Conservation (phyloP, 2,797 vertebrate genomes). For the Scarus forsteni region DNA sequence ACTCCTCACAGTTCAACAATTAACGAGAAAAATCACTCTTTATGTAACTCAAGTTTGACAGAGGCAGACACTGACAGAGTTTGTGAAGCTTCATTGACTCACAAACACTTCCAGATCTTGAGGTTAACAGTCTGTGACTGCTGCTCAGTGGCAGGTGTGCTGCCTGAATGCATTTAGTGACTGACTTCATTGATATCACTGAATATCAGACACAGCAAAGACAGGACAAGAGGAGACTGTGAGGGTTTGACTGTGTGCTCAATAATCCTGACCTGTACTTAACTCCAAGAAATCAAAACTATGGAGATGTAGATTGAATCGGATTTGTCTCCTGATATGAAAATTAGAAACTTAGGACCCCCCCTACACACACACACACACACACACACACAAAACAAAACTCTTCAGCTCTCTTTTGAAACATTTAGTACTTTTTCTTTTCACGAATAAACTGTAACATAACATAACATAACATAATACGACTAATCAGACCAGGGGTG, state of each 20-base stretch:
- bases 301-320: not conserved
- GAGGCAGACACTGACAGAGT: conserved; percentile 64
- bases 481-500: too few relatives aligned
- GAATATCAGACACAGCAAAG: conserved; percentile 36
- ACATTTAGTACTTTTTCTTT: not conserved
- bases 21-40: conserved; percentile 45
- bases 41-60: conserved; percentile 59
- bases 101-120: conserved; percentile 81
- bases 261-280: conserved; percentile 17
- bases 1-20: conserved; percentile 40
- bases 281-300: not conserved
- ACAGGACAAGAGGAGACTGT: conserved; percentile 13
- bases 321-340: not conserved
- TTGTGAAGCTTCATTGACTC: conserved; percentile 81
- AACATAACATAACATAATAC: too few relatives aligned
- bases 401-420: too few relatives aligned
- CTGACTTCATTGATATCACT: conserved; percentile 51
- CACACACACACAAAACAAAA: too few relatives aligned
- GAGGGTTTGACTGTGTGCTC: conserved; percentile 1
- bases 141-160: conserved; percentile 82
- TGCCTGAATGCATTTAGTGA: conserved; percentile 59
- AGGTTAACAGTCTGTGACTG: conserved; percentile 88
- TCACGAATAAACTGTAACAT: too few relatives aligned
- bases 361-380: too few relatives aligned
- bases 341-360: too few relatives aligned